These are phyloP conservation scores for Anthopleura xanthogrammica DNA, from an alignment of 92 coral and sea anemone genomes.

Conservation along the genomic window DNA sequence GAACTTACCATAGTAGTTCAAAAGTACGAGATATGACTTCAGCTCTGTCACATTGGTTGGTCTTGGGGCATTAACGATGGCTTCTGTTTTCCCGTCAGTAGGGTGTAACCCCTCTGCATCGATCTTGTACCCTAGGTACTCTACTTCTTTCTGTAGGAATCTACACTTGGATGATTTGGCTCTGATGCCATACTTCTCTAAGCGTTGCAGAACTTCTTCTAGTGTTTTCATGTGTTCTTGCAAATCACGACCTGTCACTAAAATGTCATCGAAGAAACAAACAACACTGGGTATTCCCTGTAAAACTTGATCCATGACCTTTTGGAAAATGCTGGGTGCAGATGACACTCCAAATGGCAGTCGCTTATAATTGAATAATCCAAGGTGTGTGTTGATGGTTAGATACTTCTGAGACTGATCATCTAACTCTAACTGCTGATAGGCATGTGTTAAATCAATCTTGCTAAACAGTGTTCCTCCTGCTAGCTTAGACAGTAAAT, in stretches of 20 bases:
- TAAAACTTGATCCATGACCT: slow-evolving; percentile 24
- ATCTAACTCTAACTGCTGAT: slow-evolving; percentile 34
- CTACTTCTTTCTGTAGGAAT: not conserved
- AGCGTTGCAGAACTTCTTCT: not conserved
- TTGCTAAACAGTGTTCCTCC: slow-evolving; percentile 34
- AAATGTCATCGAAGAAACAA: slow-evolving; percentile 16
- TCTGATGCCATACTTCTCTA: not conserved
- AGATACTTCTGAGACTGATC: slow-evolving; percentile 36
- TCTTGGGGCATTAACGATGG: not conserved
- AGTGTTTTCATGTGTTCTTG: slow-evolving; percentile 12
- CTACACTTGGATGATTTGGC: not conserved
- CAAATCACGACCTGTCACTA: slow-evolving; percentile 18
- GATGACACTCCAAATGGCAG: slow-evolving; percentile 37
- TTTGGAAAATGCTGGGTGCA: slow-evolving; percentile 41
- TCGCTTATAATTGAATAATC: slow-evolving; percentile 42
- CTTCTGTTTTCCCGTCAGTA: no score
- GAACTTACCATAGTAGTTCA: slow-evolving; percentile 52
- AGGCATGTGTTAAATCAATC: slow-evolving; percentile 49
- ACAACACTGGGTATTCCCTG: slow-evolving; percentile 11
- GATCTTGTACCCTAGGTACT: not conserved
- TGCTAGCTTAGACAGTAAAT: slow-evolving; percentile 21
- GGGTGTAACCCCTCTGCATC: no score
- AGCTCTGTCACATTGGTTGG: slow-evolving; percentile 49
- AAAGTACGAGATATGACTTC: slow-evolving; percentile 49
- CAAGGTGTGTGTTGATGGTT: slow-evolving; percentile 47